Evolutionary conservation across 2,888 invertebrate species (phyloP), one percentile per base, ranked within the genome.

Genomic region (Epistrophella euchroma): DNA sequence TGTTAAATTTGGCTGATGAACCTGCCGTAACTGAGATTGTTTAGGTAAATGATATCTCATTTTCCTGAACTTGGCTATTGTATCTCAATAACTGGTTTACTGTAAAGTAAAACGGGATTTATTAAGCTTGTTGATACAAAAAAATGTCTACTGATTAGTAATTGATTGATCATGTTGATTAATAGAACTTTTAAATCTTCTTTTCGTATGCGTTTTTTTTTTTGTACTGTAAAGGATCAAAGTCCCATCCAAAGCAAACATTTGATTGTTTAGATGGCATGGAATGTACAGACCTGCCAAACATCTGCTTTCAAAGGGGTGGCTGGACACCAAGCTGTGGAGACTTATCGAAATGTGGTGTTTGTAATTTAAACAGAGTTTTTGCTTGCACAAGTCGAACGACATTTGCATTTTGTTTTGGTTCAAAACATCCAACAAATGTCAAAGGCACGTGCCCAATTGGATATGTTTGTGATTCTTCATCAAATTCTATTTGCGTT

Each of bases 401-500:
- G 13, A 91, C 90, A 2, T 91, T 92, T 82, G 88, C 89, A 4
- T 90, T 92, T 58, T 91, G 91, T 68, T 92, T 90, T 64, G 92
- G 92, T 13, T 89, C 90, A 25, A 72, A 66, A 0, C 84, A 62
- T n/a, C 90, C 90, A 0, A 88, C 90, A 1, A 71, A 88, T 28
- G 89, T 89, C 3, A 80, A 68, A 2, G 91, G 92, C 3, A 88
- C 56, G 17, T 91, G 91, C 60, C 91, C 92, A 1, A 11, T 22
- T 1, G 90, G 89, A 17, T 84, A 84, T 17, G 88, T 89, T 37
- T 91, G 91, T 74, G 91, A 92, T 82, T 90, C 89, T 10, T 88
- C 90, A 9, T 87, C 88, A 11, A 25, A n/a, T 2, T 62, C 89
- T 1, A 89, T 91, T 71, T 91, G 91, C 43, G 90, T 90, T 2